Evolutionary conservation across 2,113 vertebrate species (phyloP).

Genomic region (Petaurus breviceps): DNA sequence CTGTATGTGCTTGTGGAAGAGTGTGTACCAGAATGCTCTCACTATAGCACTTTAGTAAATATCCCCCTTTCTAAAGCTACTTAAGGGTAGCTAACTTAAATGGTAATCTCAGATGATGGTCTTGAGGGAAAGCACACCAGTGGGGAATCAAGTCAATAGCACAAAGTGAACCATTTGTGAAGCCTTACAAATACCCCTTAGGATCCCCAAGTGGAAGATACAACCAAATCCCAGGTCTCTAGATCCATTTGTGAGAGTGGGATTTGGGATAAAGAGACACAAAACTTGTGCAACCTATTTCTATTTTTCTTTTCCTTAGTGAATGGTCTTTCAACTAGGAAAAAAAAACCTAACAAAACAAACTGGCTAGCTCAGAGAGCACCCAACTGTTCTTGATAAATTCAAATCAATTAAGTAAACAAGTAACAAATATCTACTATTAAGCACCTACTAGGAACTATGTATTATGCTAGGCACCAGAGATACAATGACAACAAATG

Average conservation of each 20-base stretch:
- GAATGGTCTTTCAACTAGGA: background rate
- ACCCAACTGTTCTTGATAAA: background rate
- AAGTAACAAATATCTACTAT: background rate
- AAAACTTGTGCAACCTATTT: background rate
- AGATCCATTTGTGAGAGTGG: background rate
- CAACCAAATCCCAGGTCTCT: no score
- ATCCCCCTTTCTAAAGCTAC: background rate
- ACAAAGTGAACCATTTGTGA: background rate
- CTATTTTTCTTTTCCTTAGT: background rate
- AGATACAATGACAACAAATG: no score
- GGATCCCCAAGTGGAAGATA: background rate
- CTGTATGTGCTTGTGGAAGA: background rate
- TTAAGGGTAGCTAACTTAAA: background rate
- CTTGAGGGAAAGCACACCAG: background rate
- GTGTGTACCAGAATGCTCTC: background rate
- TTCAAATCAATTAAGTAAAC: background rate
- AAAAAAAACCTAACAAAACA: no score
- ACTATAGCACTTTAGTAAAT: background rate
- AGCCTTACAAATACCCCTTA: background rate
- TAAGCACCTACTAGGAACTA: background rate
- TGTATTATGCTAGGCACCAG: background rate
- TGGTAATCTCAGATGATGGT: background rate
- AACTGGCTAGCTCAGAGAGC: background rate
- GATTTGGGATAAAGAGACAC: background rate
- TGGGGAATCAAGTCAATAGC: background rate